A percentile compares a stretch with the other conserved stretches of the same genome.
phyloP scores from a whole-genome alignment of 2,888 invertebrate genomes.

The Portevinia maculata region DNA sequence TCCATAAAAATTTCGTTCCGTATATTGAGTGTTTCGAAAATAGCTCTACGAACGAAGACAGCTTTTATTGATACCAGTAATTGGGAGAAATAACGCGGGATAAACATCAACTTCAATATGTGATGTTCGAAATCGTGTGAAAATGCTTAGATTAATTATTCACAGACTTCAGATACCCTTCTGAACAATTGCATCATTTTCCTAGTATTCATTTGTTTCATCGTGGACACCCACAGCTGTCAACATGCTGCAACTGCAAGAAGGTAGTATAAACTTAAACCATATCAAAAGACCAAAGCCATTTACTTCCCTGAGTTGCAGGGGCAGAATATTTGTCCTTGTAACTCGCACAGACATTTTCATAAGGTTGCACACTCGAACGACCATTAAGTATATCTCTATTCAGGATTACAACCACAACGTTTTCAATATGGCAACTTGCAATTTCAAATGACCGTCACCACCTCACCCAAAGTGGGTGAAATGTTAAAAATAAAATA shows the following conservation, averaged over 20 bases:
- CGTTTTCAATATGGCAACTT: conserved; percentile 23
- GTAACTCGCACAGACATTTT: conserved; percentile 24
- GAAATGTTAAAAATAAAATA: conserved; percentile 62
- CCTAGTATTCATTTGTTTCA: too few relatives aligned
- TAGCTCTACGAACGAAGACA: too few relatives aligned
- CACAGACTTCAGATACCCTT: too few relatives aligned
- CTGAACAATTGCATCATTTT: not conserved
- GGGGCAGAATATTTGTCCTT: conserved; percentile 45
- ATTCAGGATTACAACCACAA: conserved; percentile 5
- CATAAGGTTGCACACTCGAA: conserved; percentile 45
- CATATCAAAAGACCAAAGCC: not conserved
- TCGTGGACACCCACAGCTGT: too few relatives aligned
- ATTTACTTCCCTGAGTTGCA: conserved; percentile 13
- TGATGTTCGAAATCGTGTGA: too few relatives aligned
- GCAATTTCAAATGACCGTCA: conserved; percentile 58
- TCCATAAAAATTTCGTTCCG: too few relatives aligned
- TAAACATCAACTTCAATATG: too few relatives aligned
- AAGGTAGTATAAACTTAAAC: not conserved
- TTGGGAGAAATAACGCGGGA: too few relatives aligned
- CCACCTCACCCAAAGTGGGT: conserved; percentile 2
- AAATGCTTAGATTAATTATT: too few relatives aligned
- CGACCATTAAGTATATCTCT: conserved; percentile 55
- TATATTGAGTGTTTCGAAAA: too few relatives aligned
- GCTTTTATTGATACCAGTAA: too few relatives aligned
- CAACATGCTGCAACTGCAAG: too few relatives aligned